Evolutionary conservation across 2,113 vertebrate genomes (phyloP).

Genomic region (Myotis davidii): DNA sequence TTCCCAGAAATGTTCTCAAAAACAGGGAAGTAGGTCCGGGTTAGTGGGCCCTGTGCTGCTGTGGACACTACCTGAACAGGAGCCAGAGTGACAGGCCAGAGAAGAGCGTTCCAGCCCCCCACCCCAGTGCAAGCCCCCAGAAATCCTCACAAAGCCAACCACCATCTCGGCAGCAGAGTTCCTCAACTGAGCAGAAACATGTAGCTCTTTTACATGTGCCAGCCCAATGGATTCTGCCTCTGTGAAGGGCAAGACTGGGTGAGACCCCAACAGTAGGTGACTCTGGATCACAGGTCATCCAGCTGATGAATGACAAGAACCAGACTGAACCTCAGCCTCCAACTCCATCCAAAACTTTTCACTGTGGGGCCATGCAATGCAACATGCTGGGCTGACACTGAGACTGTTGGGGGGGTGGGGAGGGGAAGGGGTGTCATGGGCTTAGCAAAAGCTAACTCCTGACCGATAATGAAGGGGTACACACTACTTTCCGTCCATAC

Average conservation of each 20-base stretch:
- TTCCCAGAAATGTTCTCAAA: background rate
- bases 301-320: background rate
- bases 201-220: background rate
- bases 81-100: background rate
- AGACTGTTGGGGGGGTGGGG: background rate
- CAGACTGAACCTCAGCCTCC: background rate
- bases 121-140: background rate
- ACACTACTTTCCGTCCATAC: rapidly evolving
- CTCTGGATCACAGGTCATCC: background rate
- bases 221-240: background rate
- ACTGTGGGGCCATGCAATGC: rapidly evolving
- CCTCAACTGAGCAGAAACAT: rapidly evolving
- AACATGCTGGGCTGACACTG: rapidly evolving
- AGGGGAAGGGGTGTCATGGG: rapidly evolving
- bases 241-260: background rate
- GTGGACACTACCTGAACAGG: too few relatives aligned
- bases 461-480: rapidly evolving
- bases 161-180: background rate
- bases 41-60: background rate
- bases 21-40: background rate
- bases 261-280: background rate
- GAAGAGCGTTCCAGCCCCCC: background rate
- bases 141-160: background rate
- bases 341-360: too few relatives aligned
- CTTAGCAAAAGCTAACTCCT: background rate